Conservation (phyloP, 2,888 invertebrate genomes). For the Macaria notata region DNA sequence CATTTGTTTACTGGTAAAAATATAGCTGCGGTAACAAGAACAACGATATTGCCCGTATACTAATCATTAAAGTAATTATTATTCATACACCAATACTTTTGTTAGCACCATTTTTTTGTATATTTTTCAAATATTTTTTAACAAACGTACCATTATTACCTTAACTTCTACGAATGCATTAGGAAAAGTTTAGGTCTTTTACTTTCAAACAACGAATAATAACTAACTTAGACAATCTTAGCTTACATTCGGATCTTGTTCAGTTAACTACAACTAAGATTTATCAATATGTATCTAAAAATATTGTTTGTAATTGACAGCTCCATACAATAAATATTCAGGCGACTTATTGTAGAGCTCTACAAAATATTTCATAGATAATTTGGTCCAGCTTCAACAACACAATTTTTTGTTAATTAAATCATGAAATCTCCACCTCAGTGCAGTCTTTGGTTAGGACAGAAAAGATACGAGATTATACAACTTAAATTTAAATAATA, state of each 20-base stretch:
- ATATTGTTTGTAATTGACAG: conserved; percentile 13
- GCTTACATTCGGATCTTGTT: conserved; percentile 38
- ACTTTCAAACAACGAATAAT: conserved; percentile 50
- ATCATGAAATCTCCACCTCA: conserved; percentile 59
- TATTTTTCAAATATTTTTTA: conserved; percentile 48
- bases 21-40: conserved; percentile 66
- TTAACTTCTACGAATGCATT: conserved; percentile 70
- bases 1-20: conserved; percentile 68
- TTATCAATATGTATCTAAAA: conserved; percentile 47
- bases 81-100: conserved; percentile 71
- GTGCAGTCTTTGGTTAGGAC: conserved; percentile 80
- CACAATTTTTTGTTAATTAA: conserved; percentile 51
- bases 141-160: conserved; percentile 72
- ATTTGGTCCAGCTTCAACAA: conserved; percentile 78
- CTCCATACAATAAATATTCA: conserved; percentile 7
- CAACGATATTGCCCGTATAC: conserved; percentile 66
- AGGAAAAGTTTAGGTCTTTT: conserved; percentile 70
- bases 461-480: conserved; percentile 65
- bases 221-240: conserved; percentile 54
- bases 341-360: conserved; percentile 28
- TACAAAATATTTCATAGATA: conserved; percentile 39
- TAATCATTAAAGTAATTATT: conserved; percentile 48
- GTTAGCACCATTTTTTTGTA: conserved; percentile 78
- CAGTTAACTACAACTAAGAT: conserved; percentile 54
- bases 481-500: conserved; percentile 73